These are phyloP conservation scores for Hucho hucho DNA, from an alignment of 2,113 vertebrate species.

Conservation along the genomic window DNA sequence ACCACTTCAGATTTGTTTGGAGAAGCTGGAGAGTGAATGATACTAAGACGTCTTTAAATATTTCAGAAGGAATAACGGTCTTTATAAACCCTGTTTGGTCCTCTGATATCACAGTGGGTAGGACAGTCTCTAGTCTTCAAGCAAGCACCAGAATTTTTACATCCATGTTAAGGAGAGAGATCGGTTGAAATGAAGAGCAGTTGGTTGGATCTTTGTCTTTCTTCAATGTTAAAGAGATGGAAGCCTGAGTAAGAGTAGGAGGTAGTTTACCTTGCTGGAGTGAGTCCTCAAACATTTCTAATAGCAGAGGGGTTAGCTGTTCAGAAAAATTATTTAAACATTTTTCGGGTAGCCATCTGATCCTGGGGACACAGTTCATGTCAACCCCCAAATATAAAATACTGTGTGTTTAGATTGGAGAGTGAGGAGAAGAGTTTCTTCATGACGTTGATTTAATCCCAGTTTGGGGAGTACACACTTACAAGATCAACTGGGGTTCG, in stretches of 20 bases:
- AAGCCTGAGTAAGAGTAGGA: constrained; percentile 22
- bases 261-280: constrained; percentile 14
- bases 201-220: constrained; percentile 13
- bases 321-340: constrained; percentile 7
- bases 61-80: constrained; percentile 13
- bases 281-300: constrained; percentile 19
- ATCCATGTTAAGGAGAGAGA: background rate
- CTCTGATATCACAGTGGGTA: constrained; percentile 1
- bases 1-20: background rate
- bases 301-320: constrained; percentile 18
- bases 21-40: constrained; percentile 3
- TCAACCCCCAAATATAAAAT: background rate
- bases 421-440: background rate
- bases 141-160: background rate
- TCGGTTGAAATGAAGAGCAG: constrained; percentile 9
- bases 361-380: constrained; percentile 17
- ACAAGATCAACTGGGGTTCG: background rate
- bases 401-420: background rate
- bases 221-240: constrained; percentile 6
- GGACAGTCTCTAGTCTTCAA: background rate
- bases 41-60: constrained; percentile 1
- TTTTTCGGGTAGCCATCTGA: background rate
- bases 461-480: background rate
- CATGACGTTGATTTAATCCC: background rate
- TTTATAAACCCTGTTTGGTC: constrained; percentile 1